phyloP scores from a whole-genome alignment of 92 coral and sea anemone genomes.

The Zoanthus sociatus region DNA sequence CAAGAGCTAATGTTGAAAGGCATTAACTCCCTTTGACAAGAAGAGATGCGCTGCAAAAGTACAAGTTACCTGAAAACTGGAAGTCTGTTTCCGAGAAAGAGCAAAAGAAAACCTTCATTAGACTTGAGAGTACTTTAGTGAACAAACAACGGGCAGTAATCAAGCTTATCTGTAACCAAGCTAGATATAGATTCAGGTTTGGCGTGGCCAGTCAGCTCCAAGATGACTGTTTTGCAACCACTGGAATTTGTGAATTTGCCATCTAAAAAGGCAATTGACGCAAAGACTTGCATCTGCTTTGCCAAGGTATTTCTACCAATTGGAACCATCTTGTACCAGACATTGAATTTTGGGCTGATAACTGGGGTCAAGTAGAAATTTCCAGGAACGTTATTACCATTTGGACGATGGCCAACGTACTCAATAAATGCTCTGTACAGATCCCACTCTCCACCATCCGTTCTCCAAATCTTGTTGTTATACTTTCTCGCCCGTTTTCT shows the following conservation, averaged over 20 bases:
- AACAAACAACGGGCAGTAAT: slow-evolving; percentile 24
- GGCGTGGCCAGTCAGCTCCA: too few species aligned
- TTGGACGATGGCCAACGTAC: slow-evolving; percentile 45
- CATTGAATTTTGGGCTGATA: neutral
- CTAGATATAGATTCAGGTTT: too few species aligned
- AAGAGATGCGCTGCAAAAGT: neutral
- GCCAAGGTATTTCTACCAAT: neutral
- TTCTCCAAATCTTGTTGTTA: slow-evolving; percentile 44
- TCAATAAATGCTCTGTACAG: slow-evolving; percentile 48
- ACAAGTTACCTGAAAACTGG: slow-evolving; percentile 1
- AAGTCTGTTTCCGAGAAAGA: neutral
- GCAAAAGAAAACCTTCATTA: neutral
- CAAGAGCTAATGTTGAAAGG: slow-evolving; percentile 14
- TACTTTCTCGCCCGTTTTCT: slow-evolving; percentile 45
- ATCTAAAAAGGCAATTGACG: too few species aligned
- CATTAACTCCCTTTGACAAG: slow-evolving; percentile 26
- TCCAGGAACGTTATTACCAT: slow-evolving; percentile 31
- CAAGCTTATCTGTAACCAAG: neutral
- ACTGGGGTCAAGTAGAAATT: slow-evolving; percentile 26
- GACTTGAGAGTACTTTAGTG: slow-evolving; percentile 2
- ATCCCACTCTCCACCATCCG: slow-evolving; percentile 54
- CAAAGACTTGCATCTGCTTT: neutral
- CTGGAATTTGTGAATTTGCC: too few species aligned
- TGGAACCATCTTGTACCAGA: neutral
- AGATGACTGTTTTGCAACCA: too few species aligned